A percentile compares a stretch with the other conserved stretches of the same genome.
Conservation (phyloP, 92 coral and sea anemone genomes). For the Zoanthus sansibaricus region DNA sequence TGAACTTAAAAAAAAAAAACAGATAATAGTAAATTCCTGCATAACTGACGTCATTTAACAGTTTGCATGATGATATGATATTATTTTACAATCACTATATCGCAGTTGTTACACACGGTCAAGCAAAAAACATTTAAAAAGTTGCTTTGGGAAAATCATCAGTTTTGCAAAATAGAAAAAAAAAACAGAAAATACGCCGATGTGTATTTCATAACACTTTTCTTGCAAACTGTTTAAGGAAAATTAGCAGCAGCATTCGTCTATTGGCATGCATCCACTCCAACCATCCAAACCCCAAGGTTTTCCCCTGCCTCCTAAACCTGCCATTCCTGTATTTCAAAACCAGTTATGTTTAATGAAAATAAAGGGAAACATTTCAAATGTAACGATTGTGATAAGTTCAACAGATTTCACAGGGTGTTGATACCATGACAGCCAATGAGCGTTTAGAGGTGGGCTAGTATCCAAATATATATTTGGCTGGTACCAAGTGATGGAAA, state of each 20-base stretch:
- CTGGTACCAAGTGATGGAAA: neutral
- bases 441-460: neutral
- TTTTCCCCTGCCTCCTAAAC: no score
- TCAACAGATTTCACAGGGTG: neutral
- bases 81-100: no score
- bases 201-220: neutral
- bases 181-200: neutral
- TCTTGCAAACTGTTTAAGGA: neutral
- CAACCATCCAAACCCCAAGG: no score
- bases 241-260: neutral
- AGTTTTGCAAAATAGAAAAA: neutral
- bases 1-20: no score
- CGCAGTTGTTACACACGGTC: neutral
- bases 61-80: no score
- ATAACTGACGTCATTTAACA: no score
- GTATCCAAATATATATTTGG: neutral
- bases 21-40: no score
- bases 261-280: no score
- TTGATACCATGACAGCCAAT: neutral
- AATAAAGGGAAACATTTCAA: no score
- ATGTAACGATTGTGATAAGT: no score
- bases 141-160: neutral
- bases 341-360: no score
- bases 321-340: no score
- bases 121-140: neutral